Conservation (phyloP, 2,888 invertebrate genomes). For the Rhagonycha lutea region DNA sequence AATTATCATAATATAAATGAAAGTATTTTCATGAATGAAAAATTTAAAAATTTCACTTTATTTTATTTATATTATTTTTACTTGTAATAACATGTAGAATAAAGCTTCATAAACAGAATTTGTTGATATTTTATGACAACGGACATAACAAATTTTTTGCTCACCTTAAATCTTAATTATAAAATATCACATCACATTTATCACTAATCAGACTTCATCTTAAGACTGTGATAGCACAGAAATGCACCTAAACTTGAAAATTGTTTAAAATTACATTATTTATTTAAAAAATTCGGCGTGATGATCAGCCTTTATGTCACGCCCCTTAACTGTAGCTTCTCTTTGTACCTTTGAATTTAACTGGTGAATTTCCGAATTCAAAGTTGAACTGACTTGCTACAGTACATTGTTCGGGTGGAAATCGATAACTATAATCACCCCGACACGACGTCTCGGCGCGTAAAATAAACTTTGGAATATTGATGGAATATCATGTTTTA, state of each 20-base stretch:
- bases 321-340: conserved; percentile 23
- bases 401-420: conserved; percentile 19
- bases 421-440: conserved; percentile 27
- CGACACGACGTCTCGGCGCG: conserved; percentile 28
- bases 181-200: conserved; percentile 32
- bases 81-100: too few relatives aligned
- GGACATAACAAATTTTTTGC: not conserved
- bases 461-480: conserved; percentile 19
- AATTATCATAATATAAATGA: not conserved
- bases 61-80: not conserved
- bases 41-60: not conserved
- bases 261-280: conserved; percentile 24
- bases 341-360: conserved; percentile 13
- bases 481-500: not conserved
- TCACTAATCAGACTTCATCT: conserved; percentile 25
- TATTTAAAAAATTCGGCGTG: conserved; percentile 22
- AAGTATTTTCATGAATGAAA: not conserved
- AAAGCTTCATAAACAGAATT: not conserved
- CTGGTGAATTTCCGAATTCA: conserved; percentile 10
- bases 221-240: not conserved
- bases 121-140: not conserved
- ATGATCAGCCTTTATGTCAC: conserved; percentile 15
- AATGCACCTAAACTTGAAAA: not conserved
- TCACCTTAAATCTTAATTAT: conserved; percentile 27
- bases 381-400: conserved; percentile 19